These are phyloP conservation scores for Eupsittula cactorum DNA, from an alignment of 2,113 vertebrate species.

Conservation along the genomic window DNA sequence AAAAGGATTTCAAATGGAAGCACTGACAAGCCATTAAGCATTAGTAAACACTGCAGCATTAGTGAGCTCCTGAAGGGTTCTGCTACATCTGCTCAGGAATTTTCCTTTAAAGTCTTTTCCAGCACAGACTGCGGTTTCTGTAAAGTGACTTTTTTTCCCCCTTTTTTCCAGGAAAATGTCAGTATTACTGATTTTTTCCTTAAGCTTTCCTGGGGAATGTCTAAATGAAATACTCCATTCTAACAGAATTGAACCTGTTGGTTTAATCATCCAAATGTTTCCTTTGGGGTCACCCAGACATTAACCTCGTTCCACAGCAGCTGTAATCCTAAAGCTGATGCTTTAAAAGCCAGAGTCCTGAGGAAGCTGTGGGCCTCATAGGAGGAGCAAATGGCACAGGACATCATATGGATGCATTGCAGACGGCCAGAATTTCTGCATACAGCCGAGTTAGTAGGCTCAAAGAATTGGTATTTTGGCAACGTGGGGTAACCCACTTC, in stretches of 20 bases:
- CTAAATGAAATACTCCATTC: background rate
- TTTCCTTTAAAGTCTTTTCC: background rate
- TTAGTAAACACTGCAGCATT: background rate
- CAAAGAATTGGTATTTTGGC: background rate
- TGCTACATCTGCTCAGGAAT: background rate
- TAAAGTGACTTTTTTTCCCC: background rate
- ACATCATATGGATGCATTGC: accelerated
- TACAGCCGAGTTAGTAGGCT: background rate
- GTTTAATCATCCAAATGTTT: background rate
- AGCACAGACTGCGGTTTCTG: background rate
- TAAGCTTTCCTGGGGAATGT: background rate
- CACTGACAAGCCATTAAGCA: background rate
- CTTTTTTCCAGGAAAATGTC: background rate
- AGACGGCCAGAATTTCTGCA: background rate
- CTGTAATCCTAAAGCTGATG: background rate
- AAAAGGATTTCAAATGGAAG: background rate
- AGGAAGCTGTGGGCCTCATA: background rate
- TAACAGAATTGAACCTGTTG: background rate
- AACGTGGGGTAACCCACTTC: accelerated
- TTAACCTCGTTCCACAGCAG: background rate
- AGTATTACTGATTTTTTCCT: background rate
- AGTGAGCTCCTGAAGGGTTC: background rate
- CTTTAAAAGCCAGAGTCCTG: background rate
- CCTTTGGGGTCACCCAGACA: background rate
- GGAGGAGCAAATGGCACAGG: background rate